Base-by-base conservation (phyloP, 2,797 vertebrate genomes). In the Betta splendens region DNA sequence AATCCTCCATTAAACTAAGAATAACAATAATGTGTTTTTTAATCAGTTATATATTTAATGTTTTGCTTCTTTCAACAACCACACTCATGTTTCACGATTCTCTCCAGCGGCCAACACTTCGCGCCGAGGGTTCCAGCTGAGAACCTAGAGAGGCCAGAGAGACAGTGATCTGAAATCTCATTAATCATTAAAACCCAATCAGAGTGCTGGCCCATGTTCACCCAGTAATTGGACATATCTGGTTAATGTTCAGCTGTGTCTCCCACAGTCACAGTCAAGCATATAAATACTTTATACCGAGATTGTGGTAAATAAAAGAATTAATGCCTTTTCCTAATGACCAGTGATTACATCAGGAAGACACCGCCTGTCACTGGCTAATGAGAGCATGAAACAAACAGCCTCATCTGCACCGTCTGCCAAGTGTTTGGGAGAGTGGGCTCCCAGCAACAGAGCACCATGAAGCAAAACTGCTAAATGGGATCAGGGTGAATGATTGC, bases 301-400 rank as follows among this genome's bases (percentile, higher is more conserved):
- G 77, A 77, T 79, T 83, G 77, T 17, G 50, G 60, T 77, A 84
- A 85, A 80, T 80, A 87, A 89, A 44, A 73, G 72, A 87, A 88
- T 87, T 59, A 86, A 85, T 79, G 79, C 68, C 50, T 69, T 75
- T 73, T 66, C 69, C 65, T 85, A 88, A 87, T 85, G 79, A 82
- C 70, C 82, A 63, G 17, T 87, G 83, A 87, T 90, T 87, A 70
- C 74, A 89, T 87, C 78, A 88, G 79, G 75, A 85, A 83, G 79
- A 81, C 72, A 60, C 58, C 77, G 78, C 35, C 75, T 83, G 72
- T 80, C 81, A 73, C 67, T 80, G 59, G 75, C 61, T 87, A 88
- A 90, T 81, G 82, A 85, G 56, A 18, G 71, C 45, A 78, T 69
- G 75, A 47, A 63, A 78, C 57, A 77, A 80, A 88, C 75, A 50